Percentiles rank a stretch among this genome's conserved stretches.
phyloP scores from a whole-genome alignment of 1,140 invertebrate species.

The Druon quercuslanigerum region DNA sequence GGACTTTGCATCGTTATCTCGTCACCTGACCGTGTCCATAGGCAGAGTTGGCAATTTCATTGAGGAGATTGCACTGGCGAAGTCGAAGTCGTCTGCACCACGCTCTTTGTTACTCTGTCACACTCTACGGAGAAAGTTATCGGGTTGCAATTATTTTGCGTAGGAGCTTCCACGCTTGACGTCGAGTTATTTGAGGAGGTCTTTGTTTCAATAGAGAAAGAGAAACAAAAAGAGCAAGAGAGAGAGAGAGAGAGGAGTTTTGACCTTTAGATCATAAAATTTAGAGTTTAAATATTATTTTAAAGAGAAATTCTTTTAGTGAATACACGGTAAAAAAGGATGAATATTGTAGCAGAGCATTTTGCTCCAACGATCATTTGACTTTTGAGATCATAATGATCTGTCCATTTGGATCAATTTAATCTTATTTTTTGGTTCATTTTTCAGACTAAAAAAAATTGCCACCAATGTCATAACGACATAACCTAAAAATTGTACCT shows the following conservation, averaged over 20 bases:
- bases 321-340: too few species aligned
- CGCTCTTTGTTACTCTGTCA: neutral
- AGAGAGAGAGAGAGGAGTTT: neutral
- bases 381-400: too few species aligned
- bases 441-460: too few species aligned
- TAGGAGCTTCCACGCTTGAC: slow-evolving; percentile 59
- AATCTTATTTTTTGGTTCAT: too few species aligned
- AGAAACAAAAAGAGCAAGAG: too few species aligned
- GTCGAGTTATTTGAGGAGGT: slow-evolving; percentile 50
- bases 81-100: slow-evolving; percentile 16
- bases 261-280: neutral
- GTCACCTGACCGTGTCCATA: slow-evolving; percentile 14
- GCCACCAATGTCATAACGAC: too few species aligned
- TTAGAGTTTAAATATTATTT: neutral
- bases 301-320: too few species aligned
- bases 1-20: slow-evolving; percentile 17
- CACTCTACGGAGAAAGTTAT: slow-evolving; percentile 69
- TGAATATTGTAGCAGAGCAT: too few species aligned
- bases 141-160: slow-evolving; percentile 72
- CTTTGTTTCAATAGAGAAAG: slow-evolving; percentile 12
- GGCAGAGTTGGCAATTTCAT: neutral
- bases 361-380: too few species aligned
- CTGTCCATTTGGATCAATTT: too few species aligned
- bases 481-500: too few species aligned
- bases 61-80: slow-evolving; percentile 18